Conservation (phyloP, 2,113 vertebrate species). For the Proterorhinus semilunaris region DNA sequence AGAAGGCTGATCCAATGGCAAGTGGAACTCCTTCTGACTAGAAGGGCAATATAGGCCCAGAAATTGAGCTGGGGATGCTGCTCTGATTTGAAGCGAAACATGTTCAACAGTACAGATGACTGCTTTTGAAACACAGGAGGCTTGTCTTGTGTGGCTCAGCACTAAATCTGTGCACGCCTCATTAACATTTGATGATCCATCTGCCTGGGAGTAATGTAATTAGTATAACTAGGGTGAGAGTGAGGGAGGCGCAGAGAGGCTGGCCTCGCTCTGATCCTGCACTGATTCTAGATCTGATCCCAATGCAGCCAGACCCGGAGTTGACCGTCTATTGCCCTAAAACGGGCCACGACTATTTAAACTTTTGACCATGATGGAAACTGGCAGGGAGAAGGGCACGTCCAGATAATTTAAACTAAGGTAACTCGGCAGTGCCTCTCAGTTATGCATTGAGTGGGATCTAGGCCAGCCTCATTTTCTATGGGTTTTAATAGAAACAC, state of each 20-base stretch:
- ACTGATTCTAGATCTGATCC: constrained; percentile 18
- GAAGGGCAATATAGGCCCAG: too few relatives aligned
- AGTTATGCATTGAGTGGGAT: too few relatives aligned
- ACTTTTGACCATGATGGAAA: constrained; percentile 41
- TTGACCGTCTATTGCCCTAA: constrained; percentile 17
- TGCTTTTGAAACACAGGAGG: neutral
- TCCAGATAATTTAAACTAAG: too few relatives aligned
- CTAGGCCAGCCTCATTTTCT: too few relatives aligned
- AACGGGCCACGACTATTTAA: neutral
- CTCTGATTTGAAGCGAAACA: too few relatives aligned
- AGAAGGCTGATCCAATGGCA: too few relatives aligned
- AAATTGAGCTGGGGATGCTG: too few relatives aligned
- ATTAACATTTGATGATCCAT: constrained; percentile 65
- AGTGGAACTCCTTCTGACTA: too few relatives aligned
- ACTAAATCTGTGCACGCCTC: constrained; percentile 38
- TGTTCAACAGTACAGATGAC: too few relatives aligned
- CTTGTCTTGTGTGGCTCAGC: constrained; percentile 25
- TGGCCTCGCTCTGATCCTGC: constrained; percentile 11
- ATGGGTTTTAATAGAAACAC: too few relatives aligned
- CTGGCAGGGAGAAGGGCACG: constrained; percentile 32
- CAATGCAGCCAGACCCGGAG: neutral
- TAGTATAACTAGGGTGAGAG: constrained; percentile 45
- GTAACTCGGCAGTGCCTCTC: too few relatives aligned
- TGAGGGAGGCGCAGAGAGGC: constrained; percentile 20
- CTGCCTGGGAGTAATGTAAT: constrained; percentile 58